Conservation (phyloP, 2,888 invertebrate species). For the Caenorhabditis sinica region DNA sequence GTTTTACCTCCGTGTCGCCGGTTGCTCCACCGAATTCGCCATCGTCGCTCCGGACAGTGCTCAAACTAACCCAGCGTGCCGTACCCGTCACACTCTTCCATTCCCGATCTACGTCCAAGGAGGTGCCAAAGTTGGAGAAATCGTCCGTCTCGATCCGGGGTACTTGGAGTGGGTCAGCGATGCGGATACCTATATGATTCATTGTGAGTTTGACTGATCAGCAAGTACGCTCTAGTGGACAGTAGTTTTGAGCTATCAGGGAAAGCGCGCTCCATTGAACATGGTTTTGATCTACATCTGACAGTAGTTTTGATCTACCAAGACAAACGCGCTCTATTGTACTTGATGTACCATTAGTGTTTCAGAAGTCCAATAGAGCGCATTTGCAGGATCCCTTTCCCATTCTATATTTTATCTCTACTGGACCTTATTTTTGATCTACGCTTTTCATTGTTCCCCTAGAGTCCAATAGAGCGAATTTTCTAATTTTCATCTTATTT, state of each 20-base stretch:
- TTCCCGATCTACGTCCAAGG: slow-evolving; percentile 42
- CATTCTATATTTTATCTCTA: no score
- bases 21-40: slow-evolving; percentile 29
- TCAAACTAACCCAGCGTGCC: slow-evolving; percentile 1
- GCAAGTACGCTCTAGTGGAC: no score
- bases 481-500: neutral
- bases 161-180: slow-evolving; percentile 32
- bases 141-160: slow-evolving; percentile 42
- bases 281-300: neutral
- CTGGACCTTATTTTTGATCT: neutral
- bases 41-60: slow-evolving; percentile 24
- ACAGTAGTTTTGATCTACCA: no score
- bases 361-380: neutral
- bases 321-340: no score
- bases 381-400: neutral
- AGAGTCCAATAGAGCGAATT: neutral
- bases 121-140: slow-evolving; percentile 42
- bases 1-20: slow-evolving; percentile 45
- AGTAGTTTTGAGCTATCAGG: no score
- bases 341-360: no score
- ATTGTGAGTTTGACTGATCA: slow-evolving; percentile 29
- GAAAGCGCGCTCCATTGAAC: no score
- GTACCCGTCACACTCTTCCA: slow-evolving; percentile 23
- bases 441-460: neutral
- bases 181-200: slow-evolving; percentile 48